Conservation (phyloP, 2,113 vertebrate species). For the Heterotis niloticus region DNA sequence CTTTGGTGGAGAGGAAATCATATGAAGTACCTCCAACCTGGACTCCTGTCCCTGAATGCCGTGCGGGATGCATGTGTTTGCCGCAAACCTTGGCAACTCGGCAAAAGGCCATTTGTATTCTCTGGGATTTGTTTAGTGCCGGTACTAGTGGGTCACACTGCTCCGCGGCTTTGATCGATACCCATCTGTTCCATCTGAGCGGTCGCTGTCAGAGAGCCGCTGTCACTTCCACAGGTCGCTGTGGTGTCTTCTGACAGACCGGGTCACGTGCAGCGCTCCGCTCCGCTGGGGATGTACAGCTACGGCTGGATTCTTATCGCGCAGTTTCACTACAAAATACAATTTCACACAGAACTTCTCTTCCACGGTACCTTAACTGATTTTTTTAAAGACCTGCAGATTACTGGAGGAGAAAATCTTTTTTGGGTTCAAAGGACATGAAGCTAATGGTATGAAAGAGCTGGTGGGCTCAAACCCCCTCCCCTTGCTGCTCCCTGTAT, state of each 20-base stretch:
- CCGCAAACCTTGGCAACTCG: background rate
- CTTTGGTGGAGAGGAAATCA: background rate
- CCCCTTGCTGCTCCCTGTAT: background rate
- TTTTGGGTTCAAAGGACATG: background rate
- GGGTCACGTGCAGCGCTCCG: background rate
- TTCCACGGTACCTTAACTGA: background rate
- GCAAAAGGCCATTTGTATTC: constrained; percentile 5
- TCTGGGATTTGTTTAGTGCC: background rate
- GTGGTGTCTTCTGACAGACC: background rate
- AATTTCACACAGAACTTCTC: too few species aligned
- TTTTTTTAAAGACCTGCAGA: background rate
- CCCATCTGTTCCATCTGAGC: constrained; percentile 28
- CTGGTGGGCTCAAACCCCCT: background rate
- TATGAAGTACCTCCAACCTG: background rate
- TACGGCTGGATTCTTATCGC: background rate
- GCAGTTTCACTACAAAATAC: constrained; percentile 11
- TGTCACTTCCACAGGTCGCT: background rate
- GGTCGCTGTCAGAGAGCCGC: background rate
- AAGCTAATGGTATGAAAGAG: background rate
- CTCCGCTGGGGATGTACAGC: background rate
- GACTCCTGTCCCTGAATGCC: background rate
- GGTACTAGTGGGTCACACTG: background rate
- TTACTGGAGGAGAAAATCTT: constrained; percentile 25
- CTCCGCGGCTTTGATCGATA: constrained; percentile 36
- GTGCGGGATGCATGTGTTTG: background rate